Conservation (phyloP, 1,140 invertebrate species). For the Amphibalanus amphitrite region DNA sequence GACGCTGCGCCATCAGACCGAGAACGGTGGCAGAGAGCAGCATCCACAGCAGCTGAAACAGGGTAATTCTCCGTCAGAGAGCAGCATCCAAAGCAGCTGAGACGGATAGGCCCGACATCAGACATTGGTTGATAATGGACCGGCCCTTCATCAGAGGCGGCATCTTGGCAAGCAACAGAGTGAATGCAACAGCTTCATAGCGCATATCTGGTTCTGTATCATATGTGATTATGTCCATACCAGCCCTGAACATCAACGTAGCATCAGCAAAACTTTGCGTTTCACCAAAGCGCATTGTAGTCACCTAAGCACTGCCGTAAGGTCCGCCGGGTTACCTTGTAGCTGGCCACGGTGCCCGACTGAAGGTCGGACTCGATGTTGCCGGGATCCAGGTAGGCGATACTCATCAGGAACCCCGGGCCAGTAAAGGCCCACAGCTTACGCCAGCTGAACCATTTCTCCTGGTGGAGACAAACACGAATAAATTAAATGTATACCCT, state of each 20-base stretch:
- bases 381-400: constrained; percentile 82
- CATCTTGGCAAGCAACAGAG: too few relatives aligned
- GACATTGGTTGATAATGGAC: too few relatives aligned
- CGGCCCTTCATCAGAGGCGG: too few relatives aligned
- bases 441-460: constrained; percentile 50
- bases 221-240: neutral
- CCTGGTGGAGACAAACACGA: constrained; percentile 3
- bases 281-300: too few relatives aligned
- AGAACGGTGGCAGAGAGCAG: constrained; percentile 66
- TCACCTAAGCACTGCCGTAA: too few relatives aligned
- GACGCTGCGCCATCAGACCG: constrained; percentile 67
- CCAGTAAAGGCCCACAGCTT: constrained; percentile 89
- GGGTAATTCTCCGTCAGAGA: constrained; percentile 13
- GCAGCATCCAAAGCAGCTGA: neutral
- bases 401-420: constrained; percentile 82
- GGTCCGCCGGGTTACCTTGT: constrained; percentile 44
- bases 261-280: too few relatives aligned
- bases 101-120: too few relatives aligned
- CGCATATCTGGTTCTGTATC: too few relatives aligned
- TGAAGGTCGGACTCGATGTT: constrained; percentile 86
- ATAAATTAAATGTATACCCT: neutral
- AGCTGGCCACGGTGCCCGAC: constrained; percentile 57
- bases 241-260: too few relatives aligned
- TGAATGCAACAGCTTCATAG: too few relatives aligned
- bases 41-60: constrained; percentile 62